Conservation (phyloP, 2,113 vertebrate species). For the Tinamus guttatus region DNA sequence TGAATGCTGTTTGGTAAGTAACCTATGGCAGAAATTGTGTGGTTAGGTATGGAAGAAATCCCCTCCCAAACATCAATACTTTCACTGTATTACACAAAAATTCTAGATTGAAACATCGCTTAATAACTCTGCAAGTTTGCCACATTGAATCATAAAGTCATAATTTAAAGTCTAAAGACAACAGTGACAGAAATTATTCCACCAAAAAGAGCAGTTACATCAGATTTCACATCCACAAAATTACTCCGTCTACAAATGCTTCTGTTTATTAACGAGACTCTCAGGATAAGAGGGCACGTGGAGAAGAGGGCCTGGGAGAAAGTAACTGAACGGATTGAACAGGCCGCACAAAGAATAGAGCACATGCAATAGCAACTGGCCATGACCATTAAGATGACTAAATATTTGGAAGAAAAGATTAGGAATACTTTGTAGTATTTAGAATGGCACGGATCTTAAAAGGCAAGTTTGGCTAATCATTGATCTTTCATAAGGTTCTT, state of each 20-base stretch:
- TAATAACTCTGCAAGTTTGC: neutral
- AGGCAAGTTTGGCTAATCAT: neutral
- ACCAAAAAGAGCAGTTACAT: neutral
- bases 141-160: rapidly evolving
- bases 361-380: neutral
- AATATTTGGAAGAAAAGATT: neutral
- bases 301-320: neutral
- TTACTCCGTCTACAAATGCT: neutral
- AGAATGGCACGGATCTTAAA: neutral
- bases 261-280: neutral
- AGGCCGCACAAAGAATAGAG: rapidly evolving
- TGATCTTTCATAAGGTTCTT: neutral
- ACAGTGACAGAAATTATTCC: neutral
- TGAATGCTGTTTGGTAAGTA: conserved; percentile 91
- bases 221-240: rapidly evolving
- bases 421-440: neutral
- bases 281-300: neutral
- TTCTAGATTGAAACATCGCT: neutral
- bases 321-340: neutral
- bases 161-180: neutral
- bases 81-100: neutral
- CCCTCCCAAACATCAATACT: neutral
- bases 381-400: neutral
- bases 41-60: neutral
- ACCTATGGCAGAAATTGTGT: conserved; percentile 71